Evolutionary conservation across 1,140 invertebrate genomes (phyloP).

Genomic region (Theocolax elegans): DNA sequence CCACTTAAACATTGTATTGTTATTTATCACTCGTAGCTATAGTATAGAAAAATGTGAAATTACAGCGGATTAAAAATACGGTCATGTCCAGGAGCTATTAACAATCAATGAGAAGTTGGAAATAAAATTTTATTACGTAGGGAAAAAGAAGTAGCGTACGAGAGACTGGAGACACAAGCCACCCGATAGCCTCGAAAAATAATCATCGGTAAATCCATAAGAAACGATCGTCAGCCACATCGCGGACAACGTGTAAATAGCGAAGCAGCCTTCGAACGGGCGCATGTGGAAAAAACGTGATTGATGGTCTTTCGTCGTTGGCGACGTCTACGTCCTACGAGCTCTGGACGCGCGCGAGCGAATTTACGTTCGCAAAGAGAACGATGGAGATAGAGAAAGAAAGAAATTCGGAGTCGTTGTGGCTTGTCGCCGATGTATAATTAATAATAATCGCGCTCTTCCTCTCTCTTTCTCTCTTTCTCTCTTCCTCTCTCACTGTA

Average conservation of each 20-base stretch:
- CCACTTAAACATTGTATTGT: too few species aligned
- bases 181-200: neutral
- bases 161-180: too few species aligned
- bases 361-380: constrained; percentile 8
- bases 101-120: too few species aligned
- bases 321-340: constrained; percentile 9
- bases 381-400: constrained; percentile 8
- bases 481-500: neutral
- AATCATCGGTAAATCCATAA: neutral
- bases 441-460: constrained; percentile 46
- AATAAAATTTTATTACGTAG: too few species aligned
- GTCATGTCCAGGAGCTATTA: too few species aligned
- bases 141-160: too few species aligned
- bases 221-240: neutral
- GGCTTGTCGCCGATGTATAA: constrained; percentile 42
- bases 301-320: constrained; percentile 28
- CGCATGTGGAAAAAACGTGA: constrained; percentile 15
- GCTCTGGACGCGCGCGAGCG: neutral
- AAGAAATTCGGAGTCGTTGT: constrained; percentile 2
- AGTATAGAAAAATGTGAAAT: too few species aligned
- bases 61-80: too few species aligned
- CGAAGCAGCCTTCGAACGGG: neutral
- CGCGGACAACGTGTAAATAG: constrained; percentile 32
- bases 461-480: neutral
- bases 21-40: too few species aligned